Evolutionary conservation across 2,888 invertebrate genomes (phyloP).

Genomic region (Orthonychiurus folsomi): DNA sequence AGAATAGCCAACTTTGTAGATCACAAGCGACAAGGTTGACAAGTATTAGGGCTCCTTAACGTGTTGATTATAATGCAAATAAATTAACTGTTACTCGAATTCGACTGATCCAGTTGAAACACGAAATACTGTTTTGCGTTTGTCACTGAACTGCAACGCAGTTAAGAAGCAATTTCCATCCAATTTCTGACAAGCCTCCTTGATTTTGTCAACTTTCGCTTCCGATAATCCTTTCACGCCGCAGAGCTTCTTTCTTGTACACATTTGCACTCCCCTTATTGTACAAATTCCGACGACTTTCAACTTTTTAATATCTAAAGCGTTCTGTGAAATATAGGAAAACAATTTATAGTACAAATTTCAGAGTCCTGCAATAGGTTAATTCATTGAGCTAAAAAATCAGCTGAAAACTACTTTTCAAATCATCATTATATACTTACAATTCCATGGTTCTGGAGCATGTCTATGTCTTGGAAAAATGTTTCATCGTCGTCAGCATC

Average conservation of each 20-base stretch:
- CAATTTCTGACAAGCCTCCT: constrained; percentile 64
- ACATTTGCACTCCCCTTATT: constrained; percentile 72
- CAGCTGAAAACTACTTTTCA: not conserved
- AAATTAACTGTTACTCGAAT: constrained; percentile 55
- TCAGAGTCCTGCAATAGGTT: too few relatives aligned
- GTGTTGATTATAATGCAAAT: not conserved
- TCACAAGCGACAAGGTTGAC: too few relatives aligned
- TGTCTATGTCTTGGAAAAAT: constrained; percentile 66
- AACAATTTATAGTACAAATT: too few relatives aligned
- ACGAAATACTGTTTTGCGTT: constrained; percentile 62
- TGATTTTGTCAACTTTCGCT: constrained; percentile 68
- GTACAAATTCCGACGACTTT: constrained; percentile 69
- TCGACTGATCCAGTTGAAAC: constrained; percentile 53
- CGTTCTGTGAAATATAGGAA: constrained; percentile 46
- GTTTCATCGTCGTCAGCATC: constrained; percentile 58
- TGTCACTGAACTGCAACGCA: constrained; percentile 62
- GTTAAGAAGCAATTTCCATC: constrained; percentile 59
- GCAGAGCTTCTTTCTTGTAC: constrained; percentile 60
- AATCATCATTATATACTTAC: constrained; percentile 42
- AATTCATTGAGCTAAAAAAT: not conserved
- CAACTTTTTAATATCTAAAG: constrained; percentile 66
- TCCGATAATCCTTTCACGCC: constrained; percentile 68
- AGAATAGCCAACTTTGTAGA: too few relatives aligned
- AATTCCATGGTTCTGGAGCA: constrained; percentile 53
- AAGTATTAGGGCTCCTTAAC: not conserved